These are phyloP conservation scores for Ochlodes sylvanus DNA, from an alignment of 2,888 invertebrate species.

Conservation along the genomic window DNA sequence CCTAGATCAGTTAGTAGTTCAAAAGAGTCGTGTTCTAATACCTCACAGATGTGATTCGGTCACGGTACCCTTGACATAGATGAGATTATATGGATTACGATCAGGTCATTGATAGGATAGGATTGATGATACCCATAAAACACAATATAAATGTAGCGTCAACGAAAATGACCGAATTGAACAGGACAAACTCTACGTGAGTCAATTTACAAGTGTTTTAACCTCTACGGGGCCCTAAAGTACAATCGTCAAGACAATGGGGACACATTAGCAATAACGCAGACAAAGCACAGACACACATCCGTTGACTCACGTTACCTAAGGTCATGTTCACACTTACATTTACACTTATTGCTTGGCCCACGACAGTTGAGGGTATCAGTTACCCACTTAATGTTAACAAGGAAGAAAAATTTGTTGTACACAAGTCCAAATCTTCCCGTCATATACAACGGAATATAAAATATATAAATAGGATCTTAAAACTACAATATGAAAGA, in stretches of 20 bases:
- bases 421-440: too few relatives aligned
- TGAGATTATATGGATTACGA: too few relatives aligned
- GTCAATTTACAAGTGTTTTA: constrained; percentile 22
- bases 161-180: constrained; percentile 3
- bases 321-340: constrained; percentile 22
- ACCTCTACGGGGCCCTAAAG: constrained; percentile 27
- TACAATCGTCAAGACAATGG: constrained; percentile 41
- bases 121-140: neutral
- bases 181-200: constrained; percentile 4
- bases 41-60: too few relatives aligned
- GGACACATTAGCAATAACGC: constrained; percentile 43
- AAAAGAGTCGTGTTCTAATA: too few relatives aligned
- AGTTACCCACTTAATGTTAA: neutral
- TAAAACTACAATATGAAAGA: too few relatives aligned
- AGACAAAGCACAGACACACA: constrained; percentile 55
- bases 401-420: too few relatives aligned
- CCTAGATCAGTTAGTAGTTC: too few relatives aligned
- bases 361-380: neutral
- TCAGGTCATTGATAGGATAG: neutral
- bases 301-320: constrained; percentile 56
- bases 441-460: too few relatives aligned
- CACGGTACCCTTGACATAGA: too few relatives aligned
- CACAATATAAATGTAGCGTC: constrained; percentile 1
- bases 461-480: too few relatives aligned
- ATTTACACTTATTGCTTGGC: neutral